Conservation (phyloP, 2,113 vertebrate genomes). For the Sinocyclocheilus rhinocerous region DNA sequence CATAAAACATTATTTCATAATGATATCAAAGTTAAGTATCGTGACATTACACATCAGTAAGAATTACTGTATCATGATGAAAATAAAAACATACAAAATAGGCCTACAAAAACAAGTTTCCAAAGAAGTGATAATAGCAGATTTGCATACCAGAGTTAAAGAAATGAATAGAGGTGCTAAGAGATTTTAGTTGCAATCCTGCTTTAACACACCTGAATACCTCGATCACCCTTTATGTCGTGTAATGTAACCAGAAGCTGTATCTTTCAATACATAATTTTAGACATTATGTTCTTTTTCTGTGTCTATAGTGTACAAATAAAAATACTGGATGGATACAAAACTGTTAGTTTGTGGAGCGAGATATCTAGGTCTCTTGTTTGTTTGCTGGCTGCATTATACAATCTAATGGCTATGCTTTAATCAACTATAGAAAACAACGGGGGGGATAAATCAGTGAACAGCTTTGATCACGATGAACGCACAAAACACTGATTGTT, state of each 20-base stretch:
- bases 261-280: not conserved
- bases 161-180: no score
- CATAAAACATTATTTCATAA: not conserved
- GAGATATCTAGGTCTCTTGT: not conserved
- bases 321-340: not conserved
- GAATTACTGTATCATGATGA: not conserved
- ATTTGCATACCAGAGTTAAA: not conserved
- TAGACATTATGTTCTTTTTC: not conserved
- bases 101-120: no score
- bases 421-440: not conserved
- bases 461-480: not conserved
- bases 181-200: no score
- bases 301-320: not conserved
- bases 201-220: not conserved
- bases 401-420: not conserved
- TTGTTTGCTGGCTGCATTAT: not conserved
- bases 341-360: not conserved
- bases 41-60: not conserved
- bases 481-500: not conserved
- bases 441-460: not conserved
- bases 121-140: not conserved
- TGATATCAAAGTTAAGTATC: not conserved
- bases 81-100: not conserved
- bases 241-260: not conserved
- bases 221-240: no score